These are phyloP conservation scores for Corydoras sp. DNA, from an alignment of 2,113 vertebrate species.

Conservation along the genomic window DNA sequence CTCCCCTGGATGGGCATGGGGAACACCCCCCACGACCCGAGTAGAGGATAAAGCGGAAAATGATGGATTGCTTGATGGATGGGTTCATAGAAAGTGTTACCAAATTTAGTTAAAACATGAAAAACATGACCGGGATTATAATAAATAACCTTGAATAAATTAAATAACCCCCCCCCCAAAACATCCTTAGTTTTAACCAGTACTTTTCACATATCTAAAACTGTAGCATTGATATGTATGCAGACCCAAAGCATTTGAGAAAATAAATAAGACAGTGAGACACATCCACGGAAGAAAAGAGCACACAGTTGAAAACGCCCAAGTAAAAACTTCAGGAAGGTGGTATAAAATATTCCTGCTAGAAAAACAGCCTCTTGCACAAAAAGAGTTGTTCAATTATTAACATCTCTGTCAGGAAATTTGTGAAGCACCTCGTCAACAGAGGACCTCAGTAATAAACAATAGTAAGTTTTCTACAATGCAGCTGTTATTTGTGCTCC, in stretches of 20 bases:
- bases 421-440: slow-evolving; percentile 35
- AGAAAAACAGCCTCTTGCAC: slow-evolving; percentile 33
- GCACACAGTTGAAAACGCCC: background rate
- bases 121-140: no score
- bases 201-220: no score
- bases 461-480: slow-evolving; percentile 9
- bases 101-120: no score
- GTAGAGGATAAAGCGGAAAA: no score
- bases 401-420: slow-evolving; percentile 43
- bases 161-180: no score
- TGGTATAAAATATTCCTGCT: slow-evolving; percentile 36
- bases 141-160: no score
- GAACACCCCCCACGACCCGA: no score
- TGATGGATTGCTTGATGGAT: no score
- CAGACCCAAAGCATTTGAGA: slow-evolving; percentile 22
- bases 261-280: background rate
- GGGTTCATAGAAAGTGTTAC: no score
- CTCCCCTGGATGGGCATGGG: no score
- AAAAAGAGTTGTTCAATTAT: slow-evolving; percentile 39
- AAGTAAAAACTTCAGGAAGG: slow-evolving; percentile 28
- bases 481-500: slow-evolving; percentile 22
- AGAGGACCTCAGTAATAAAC: slow-evolving; percentile 8
- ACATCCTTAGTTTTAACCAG: no score
- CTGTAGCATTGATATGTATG: no score
- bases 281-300: slow-evolving; percentile 3